Conservation (phyloP, 2,113 vertebrate species). For the Capra hircus region DNA sequence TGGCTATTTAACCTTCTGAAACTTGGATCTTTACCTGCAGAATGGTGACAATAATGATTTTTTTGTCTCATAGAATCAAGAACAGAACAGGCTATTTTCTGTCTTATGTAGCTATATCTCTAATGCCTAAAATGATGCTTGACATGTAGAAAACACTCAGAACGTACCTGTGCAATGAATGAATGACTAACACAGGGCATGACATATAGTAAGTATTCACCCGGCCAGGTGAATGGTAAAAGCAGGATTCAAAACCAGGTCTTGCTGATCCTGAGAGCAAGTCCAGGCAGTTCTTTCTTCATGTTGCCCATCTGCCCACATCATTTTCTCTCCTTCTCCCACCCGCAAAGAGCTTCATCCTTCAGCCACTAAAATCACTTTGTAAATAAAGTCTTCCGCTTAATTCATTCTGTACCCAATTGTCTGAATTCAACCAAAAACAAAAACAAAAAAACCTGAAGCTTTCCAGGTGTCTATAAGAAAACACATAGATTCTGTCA, state of each 20-base stretch:
- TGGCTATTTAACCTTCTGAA: not conserved
- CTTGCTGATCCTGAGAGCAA: not conserved
- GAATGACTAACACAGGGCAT: not conserved
- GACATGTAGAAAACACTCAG: not conserved
- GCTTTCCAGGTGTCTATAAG: not conserved
- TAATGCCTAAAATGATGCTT: not conserved
- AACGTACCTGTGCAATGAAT: not conserved
- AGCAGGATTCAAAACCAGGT: not conserved
- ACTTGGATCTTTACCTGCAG: not conserved
- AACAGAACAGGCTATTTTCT: not conserved
- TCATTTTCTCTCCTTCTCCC: not conserved
- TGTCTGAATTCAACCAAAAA: not conserved
- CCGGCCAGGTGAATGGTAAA: not conserved
- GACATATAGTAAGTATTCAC: not conserved
- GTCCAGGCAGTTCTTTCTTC: not conserved
- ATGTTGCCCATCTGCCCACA: not conserved
- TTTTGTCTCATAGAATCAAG: not conserved
- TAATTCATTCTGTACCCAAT: not conserved
- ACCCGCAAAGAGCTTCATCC: not conserved
- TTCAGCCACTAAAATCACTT: not conserved
- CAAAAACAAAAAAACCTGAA: not conserved
- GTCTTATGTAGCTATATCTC: not conserved
- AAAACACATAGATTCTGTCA: not conserved
- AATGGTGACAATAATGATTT: not conserved
- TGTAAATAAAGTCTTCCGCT: not conserved